phyloP scores from a whole-genome alignment of 2,797 vertebrate species.

The Sebastes elongatus region DNA sequence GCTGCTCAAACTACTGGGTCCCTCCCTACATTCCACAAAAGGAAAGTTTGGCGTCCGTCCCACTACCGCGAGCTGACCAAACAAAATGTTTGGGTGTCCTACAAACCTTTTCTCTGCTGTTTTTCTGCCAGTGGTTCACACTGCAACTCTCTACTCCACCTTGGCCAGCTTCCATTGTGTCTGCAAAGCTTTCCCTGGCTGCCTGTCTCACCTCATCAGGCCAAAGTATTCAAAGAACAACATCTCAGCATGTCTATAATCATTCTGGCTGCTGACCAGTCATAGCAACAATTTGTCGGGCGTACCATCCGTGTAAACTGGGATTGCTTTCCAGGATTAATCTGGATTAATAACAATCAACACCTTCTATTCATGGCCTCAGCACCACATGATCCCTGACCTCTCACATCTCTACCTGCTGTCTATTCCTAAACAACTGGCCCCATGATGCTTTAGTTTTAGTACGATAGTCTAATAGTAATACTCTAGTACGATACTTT shows the following conservation, averaged over 20 bases:
- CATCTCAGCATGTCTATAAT: constrained; percentile 55
- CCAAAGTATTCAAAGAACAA: constrained; percentile 49
- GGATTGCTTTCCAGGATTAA: constrained; percentile 60
- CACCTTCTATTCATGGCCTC: constrained; percentile 21
- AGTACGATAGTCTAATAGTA: too few species aligned
- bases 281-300: constrained; percentile 49
- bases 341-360: constrained; percentile 63
- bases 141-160: constrained; percentile 37
- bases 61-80: constrained; percentile 44
- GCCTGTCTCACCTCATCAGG: constrained; percentile 54
- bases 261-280: constrained; percentile 51
- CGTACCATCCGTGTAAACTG: constrained; percentile 38
- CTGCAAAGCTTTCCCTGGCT: constrained; percentile 49
- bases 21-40: constrained; percentile 43
- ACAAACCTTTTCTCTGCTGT: constrained; percentile 42
- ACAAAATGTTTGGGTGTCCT: constrained; percentile 65
- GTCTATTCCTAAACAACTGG: constrained; percentile 1
- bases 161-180: constrained; percentile 67
- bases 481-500: too few species aligned
- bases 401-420: constrained; percentile 11
- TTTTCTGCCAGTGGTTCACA: constrained; percentile 55
- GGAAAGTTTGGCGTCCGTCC: constrained; percentile 29
- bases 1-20: not conserved
- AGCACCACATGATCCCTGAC: constrained; percentile 20
- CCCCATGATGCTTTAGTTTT: constrained; percentile 7